Conservation (phyloP, 2,888 invertebrate genomes). For the Mimas tiliae region DNA sequence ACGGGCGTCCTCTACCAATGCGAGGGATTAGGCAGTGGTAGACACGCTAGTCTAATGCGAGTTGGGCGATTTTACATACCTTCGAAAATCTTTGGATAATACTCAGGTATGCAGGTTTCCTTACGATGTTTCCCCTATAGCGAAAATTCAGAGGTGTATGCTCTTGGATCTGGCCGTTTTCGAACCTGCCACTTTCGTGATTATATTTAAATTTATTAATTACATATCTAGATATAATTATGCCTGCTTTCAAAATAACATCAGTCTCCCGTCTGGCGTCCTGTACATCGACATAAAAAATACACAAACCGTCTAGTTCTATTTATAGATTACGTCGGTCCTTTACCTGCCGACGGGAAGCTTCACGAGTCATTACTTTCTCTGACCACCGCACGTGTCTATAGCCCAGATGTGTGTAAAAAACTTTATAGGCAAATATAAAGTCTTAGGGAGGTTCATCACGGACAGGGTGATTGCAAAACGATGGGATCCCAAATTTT, state of each 20-base stretch:
- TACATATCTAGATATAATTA: background rate
- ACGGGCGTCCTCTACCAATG: too few relatives aligned
- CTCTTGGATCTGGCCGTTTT: too few relatives aligned
- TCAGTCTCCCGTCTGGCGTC: background rate
- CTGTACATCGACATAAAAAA: background rate
- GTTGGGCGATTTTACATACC: too few relatives aligned
- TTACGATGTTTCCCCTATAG: too few relatives aligned
- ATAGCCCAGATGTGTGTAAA: constrained; percentile 67
- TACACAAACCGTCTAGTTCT: constrained; percentile 25
- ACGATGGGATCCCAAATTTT: constrained; percentile 77
- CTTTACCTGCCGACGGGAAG: constrained; percentile 66
- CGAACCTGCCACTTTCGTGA: too few relatives aligned
- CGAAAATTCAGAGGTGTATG: too few relatives aligned
- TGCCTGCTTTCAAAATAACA: background rate
- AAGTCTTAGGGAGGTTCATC: constrained; percentile 76
- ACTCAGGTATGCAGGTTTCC: too few relatives aligned
- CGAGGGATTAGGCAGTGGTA: too few relatives aligned
- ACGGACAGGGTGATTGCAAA: constrained; percentile 73
- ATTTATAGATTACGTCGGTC: constrained; percentile 40
- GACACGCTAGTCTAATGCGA: too few relatives aligned
- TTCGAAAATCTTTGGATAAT: too few relatives aligned
- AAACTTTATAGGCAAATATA: constrained; percentile 75
- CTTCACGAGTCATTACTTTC: constrained; percentile 79
- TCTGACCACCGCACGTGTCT: constrained; percentile 76
- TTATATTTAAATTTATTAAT: too few relatives aligned